Percentiles rank a stretch among this genome's conserved stretches.
phyloP scores from a whole-genome alignment of 1,140 invertebrate genomes.

The Danaus melanippus region DNA sequence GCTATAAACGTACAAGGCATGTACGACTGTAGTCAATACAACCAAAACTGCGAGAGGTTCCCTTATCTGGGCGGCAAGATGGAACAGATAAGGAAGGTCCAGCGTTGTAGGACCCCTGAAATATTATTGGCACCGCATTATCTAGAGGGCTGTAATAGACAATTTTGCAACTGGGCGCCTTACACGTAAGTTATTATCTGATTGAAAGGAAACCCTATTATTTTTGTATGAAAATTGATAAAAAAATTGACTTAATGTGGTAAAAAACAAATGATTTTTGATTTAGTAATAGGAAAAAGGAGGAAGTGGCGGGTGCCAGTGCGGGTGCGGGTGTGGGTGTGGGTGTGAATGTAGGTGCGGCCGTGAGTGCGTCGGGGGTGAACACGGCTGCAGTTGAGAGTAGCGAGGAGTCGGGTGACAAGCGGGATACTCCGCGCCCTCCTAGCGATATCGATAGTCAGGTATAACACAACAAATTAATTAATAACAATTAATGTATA shows the following conservation, averaged over 20 bases:
- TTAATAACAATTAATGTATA: no score
- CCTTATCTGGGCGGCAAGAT: slow-evolving; percentile 40
- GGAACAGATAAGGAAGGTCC: slow-evolving; percentile 63
- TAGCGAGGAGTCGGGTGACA: slow-evolving; percentile 43
- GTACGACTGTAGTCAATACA: slow-evolving; percentile 40
- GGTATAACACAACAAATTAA: slow-evolving; percentile 24
- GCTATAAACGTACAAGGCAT: slow-evolving; percentile 41
- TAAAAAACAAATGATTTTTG: not conserved
- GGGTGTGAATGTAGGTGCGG: slow-evolving; percentile 35
- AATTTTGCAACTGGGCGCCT: slow-evolving; percentile 65
- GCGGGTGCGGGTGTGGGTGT: slow-evolving; percentile 15
- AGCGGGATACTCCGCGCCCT: slow-evolving; percentile 62
- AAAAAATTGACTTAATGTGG: not conserved
- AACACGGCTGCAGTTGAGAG: slow-evolving; percentile 34
- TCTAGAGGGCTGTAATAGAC: slow-evolving; percentile 60
- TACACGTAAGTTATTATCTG: slow-evolving; percentile 45
- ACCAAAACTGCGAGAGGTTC: slow-evolving; percentile 47
- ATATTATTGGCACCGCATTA: slow-evolving; percentile 84
- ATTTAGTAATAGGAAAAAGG: slow-evolving; percentile 50
- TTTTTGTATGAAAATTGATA: slow-evolving; percentile 1
- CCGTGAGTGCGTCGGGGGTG: slow-evolving; percentile 22
- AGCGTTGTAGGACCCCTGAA: slow-evolving; percentile 80
- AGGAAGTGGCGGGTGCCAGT: slow-evolving; percentile 28
- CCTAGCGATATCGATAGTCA: slow-evolving; percentile 83
- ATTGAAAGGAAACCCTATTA: not conserved